Base-by-base conservation (phyloP, 1,140 invertebrate genomes). In the Trissolcus basalis region DNA sequence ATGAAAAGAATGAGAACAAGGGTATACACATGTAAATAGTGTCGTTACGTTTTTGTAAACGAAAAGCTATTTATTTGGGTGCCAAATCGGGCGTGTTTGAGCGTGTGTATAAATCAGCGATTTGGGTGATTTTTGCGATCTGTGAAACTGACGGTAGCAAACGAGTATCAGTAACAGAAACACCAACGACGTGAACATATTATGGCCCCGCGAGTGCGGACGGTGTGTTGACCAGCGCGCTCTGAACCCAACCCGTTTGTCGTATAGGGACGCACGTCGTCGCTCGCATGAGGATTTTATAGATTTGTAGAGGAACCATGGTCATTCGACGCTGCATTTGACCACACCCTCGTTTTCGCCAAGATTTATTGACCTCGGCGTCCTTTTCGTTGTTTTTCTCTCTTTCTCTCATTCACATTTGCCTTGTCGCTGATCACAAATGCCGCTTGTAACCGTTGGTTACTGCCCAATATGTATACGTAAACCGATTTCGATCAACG, bases 331-430 rank as follows among this genome's bases (percentile, higher is more conserved):
- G 82, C 83, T 84, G 84, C 83, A 80, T 84, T 85, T 82, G 84
- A 86, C 85, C 84, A 86, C 85, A 86, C 84, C 84, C 85, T 84
- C 82, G 82, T 81, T 81, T 74, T 73, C 76, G 73, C 76, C 80
- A 83, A 86, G 85, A 86, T 86, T 86, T 86, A 86, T 86, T 69
- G 78, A 47, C 51, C 63, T 39, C 35, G 63, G 60, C 44, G 58
- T 75, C 60, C 56, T 63, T 77, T 67, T 72, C 56, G 33, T 60
- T 11, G 41, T 71, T 74, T 70, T 77, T 54, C 70, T 60, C 44
- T 64, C 39, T 33, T 43, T 33, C 43, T 68, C 59, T 59, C 50
- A 53, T 58, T 32, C 64, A 68, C 54, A 53, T 73, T 77, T 56
- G 60, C 75, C 83, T 85, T 79, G 81, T 85, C 85, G 85, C 84